Evolutionary conservation across 2,797 vertebrate species (phyloP).

Genomic region (Orientallactaga sibirica): DNA sequence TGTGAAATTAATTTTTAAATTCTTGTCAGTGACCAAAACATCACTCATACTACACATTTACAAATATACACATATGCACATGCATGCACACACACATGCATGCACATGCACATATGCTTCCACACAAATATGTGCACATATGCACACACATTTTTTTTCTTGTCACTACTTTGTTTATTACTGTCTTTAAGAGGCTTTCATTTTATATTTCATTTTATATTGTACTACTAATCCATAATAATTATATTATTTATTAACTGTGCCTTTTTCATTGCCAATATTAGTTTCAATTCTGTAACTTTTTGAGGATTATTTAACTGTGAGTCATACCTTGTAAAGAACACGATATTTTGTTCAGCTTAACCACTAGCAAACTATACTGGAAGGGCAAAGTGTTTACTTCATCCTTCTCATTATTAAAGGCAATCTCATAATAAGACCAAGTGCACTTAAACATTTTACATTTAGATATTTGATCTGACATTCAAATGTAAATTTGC

Average conservation of each 20-base stretch:
- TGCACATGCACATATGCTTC: background rate
- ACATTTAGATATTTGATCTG: slow-evolving; percentile 11
- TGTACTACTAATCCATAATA: background rate
- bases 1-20: background rate
- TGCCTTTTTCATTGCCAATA: background rate
- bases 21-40: background rate
- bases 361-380: background rate
- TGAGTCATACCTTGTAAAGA: background rate
- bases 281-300: slow-evolving; percentile 2
- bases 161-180: slow-evolving; percentile 5
- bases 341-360: background rate
- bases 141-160: background rate
- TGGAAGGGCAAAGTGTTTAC: background rate
- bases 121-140: background rate
- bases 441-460: background rate
- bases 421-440: background rate
- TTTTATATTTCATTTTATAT: background rate
- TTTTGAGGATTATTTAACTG: slow-evolving; percentile 11
- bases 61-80: background rate
- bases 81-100: background rate
- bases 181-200: background rate
- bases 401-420: background rate
- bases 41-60: background rate
- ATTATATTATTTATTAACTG: background rate
- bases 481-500: background rate